Conservation (phyloP, 2,113 vertebrate species). For the Gallinago paraguaiae region DNA sequence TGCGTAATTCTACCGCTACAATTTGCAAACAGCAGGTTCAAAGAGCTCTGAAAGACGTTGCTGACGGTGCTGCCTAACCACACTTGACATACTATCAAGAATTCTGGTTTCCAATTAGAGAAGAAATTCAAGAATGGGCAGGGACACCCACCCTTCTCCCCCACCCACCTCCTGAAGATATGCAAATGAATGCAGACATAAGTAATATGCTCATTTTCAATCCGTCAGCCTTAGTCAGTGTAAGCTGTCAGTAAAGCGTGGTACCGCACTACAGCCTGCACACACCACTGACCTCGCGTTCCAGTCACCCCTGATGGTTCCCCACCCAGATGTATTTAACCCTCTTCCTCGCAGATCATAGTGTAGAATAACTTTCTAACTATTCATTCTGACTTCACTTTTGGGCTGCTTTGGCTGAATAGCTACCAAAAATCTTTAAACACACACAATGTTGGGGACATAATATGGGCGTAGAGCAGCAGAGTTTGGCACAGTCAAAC, state of each 20-base stretch:
- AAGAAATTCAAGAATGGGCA: not conserved
- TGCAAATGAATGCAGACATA: not conserved
- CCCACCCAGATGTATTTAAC: not conserved
- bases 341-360: not conserved
- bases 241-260: not conserved
- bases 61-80: not conserved
- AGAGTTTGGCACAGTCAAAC: not conserved
- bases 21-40: not conserved
- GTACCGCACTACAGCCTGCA: not conserved
- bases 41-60: not conserved
- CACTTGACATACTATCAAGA: not conserved
- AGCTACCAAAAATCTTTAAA: not conserved
- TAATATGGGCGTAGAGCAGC: not conserved
- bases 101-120: not conserved
- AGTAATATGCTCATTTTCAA: not conserved
- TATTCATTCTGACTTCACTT: not conserved
- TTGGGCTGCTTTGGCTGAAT: not conserved
- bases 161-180: rapidly evolving
- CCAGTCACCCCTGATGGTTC: too few relatives aligned
- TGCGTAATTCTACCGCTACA: not conserved
- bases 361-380: not conserved
- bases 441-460: not conserved
- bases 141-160: too few relatives aligned
- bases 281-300: not conserved
- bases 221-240: not conserved